Evolutionary conservation across 1,140 invertebrate genomes (phyloP), one percentile per base, ranked within the genome.

Genomic region (Brachionus angularis): DNA sequence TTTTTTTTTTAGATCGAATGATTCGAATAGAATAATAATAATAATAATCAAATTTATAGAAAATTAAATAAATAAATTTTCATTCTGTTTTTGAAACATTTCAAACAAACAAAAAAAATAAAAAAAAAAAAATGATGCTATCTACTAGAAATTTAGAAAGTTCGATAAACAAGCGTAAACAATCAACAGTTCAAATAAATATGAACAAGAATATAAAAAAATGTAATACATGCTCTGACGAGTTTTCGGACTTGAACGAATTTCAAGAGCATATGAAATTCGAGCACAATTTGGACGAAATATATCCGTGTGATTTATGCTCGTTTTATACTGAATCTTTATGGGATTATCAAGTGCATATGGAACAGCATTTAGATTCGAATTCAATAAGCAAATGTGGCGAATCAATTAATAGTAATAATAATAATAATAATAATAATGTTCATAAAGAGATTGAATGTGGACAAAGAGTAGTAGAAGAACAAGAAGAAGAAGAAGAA

Each of bases 291-390:
- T 18, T 50, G 14, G 67, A 70, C 46, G 46, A 70, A 29, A 70
- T 70, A 27, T 70, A 50, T 44, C 33, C 46, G 23, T 70, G 67
- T 42, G 67, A 70, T 53, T 21, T 70, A 21, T 70, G 67, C 29
- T 50, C 34, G 25, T 70, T 50, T 70, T 70, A 29, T 25, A 50
- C 67, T 8, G n/a, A 50, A 29, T 70, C 67, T 14, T 25, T 50
- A 16, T 70, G 46, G 46, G 67, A 70, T 14, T 70, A 70, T 52
- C 67, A 70, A 36, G 46, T 70, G 18, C 67, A 70, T 16, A 67
- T 67, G 62, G 62, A 67, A 10, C 34, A 49, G 42, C n/a, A n/a
- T n/a, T n/a, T n/a, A n/a, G n/a, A n/a, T n/a, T n/a, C n/a, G n/a
- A n/a, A n/a, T n/a, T n/a, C n/a, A n/a, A n/a, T n/a, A n/a, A n/a